These are phyloP conservation scores for Phataginus tricuspis DNA, from an alignment of 2,797 vertebrate species.

Conservation along the genomic window DNA sequence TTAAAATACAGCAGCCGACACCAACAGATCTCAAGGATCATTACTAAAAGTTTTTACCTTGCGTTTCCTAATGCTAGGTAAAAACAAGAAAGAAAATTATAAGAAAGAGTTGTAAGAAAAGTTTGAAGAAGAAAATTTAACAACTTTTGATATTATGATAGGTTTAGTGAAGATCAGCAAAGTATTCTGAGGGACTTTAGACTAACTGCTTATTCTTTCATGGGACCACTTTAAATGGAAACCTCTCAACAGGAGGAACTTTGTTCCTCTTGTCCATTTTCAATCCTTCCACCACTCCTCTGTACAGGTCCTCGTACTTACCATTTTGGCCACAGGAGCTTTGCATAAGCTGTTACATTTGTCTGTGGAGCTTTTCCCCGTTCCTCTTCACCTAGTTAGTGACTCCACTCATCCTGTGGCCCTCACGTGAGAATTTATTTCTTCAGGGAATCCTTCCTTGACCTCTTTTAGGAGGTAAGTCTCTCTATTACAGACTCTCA, in stretches of 20 bases:
- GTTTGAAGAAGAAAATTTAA: constrained; percentile 55
- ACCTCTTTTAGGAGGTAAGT: neutral
- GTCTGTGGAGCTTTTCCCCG: neutral
- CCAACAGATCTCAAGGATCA: constrained; percentile 78
- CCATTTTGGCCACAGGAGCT: neutral
- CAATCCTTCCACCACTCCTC: neutral
- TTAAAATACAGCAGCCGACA: constrained; percentile 78
- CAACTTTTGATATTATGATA: constrained; percentile 66
- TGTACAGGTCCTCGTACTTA: neutral
- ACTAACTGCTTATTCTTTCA: neutral
- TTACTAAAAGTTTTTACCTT: constrained; percentile 77
- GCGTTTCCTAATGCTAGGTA: constrained; percentile 81
- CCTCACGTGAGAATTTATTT: neutral
- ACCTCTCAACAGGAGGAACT: neutral
- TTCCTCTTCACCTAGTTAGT: neutral
- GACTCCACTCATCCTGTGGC: neutral
- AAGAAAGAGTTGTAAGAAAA: constrained; percentile 52
- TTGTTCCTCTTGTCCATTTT: neutral
- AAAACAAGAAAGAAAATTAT: constrained; percentile 78
- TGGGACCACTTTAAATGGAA: neutral
- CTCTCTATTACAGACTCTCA: neutral
- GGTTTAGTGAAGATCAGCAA: constrained; percentile 20
- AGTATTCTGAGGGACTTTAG: constrained; percentile 1
- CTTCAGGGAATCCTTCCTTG: neutral
- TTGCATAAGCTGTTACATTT: neutral